These are phyloP conservation scores for Fukomys damarensis DNA, from an alignment of 2,113 vertebrate genomes.

Conservation along the genomic window DNA sequence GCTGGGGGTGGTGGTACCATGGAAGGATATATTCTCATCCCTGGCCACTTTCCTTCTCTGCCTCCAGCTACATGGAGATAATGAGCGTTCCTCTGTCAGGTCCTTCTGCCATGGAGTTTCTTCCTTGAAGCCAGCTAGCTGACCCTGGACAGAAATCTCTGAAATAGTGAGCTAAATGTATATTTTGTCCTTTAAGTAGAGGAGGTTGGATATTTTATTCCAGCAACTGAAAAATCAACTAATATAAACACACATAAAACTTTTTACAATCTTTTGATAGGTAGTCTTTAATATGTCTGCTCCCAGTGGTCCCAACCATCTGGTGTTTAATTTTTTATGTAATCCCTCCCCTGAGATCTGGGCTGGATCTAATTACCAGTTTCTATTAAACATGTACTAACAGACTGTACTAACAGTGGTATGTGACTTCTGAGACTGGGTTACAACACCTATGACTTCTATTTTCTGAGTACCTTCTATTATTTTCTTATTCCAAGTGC, in stretches of 20 bases:
- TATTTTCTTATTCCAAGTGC: background rate
- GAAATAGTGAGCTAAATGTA: background rate
- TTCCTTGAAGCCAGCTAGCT: background rate
- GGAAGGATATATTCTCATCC: background rate
- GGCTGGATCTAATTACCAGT: background rate
- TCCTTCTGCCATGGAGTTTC: background rate
- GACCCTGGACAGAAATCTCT: background rate
- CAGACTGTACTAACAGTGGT: background rate
- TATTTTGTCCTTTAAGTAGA: background rate
- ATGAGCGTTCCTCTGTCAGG: background rate
- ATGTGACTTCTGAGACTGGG: background rate
- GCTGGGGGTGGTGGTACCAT: too few relatives aligned
- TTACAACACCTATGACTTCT: background rate
- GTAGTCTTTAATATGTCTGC: background rate
- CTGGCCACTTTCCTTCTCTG: background rate
- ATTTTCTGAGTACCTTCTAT: background rate
- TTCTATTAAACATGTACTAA: conserved; percentile 43
- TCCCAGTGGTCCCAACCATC: background rate
- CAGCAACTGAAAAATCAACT: background rate
- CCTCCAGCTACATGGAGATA: background rate
- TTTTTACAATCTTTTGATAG: background rate
- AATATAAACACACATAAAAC: background rate
- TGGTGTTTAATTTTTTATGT: background rate
- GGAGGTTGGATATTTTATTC: background rate
- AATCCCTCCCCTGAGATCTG: background rate